Evolutionary conservation across 2,113 vertebrate species (phyloP), one percentile per base, ranked within the genome.

Genomic region (Meleagris gallopavo): DNA sequence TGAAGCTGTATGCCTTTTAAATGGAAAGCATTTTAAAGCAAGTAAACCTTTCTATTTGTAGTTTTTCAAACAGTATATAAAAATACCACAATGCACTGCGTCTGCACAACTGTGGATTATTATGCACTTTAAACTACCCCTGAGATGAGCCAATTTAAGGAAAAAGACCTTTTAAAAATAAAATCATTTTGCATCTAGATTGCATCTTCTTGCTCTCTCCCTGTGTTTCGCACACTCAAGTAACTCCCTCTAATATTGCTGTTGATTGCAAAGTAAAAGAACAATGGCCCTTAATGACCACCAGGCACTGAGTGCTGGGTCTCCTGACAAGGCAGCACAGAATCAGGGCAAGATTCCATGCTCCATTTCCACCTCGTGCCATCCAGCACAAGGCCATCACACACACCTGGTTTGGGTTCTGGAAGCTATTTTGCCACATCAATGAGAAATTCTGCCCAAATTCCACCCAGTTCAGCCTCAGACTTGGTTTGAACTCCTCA

Each of bases 81-180:
- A 95, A 88, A 89, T 48, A 85, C 4, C 52, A 13, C 8, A 22
- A 73, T 45, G 79, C 67, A 52, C 34, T 54, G 8, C 43, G 36
- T 11, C 85, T 80, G 78, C 85, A 65, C 79, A 67, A 91, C 71
- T 11, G n/a, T 8, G 83, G 79, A 38, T 79, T 62, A 41, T 86
- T 88, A 76, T 4, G 29, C n/a, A 40, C 69, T 82, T 57, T 29
- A 89, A 86, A 38, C 80, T 5, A 41, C 60, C 62, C 52, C 81
- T 27, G 70, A 89, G 79, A 91, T 24, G 54, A 91, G 48, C 62
- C 71, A 17, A 40, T 61, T 93, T 89, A 72, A 96, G 67, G 36
- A 89, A 83, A 85, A 65, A 46, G 54, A 61, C 54, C 79, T 88
- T 82, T 92, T 76, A 92, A 73, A 93, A 83, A 90, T 86, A 74